Evolutionary conservation across 2,888 invertebrate genomes (phyloP).

Genomic region (Globia sparganii): DNA sequence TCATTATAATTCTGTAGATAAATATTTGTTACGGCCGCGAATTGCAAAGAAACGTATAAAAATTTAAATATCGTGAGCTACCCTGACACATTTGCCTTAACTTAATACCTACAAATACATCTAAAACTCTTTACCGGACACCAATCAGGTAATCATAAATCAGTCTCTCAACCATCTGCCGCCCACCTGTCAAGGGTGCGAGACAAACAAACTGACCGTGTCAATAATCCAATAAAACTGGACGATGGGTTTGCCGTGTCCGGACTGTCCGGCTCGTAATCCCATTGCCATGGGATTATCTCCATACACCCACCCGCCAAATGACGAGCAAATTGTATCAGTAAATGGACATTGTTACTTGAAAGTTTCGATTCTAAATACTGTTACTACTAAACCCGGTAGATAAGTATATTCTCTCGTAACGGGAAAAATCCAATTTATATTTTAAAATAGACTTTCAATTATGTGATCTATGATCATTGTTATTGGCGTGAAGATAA

Average conservation of each 20-base stretch:
- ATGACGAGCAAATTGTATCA: constrained; percentile 72
- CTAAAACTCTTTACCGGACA: constrained; percentile 10
- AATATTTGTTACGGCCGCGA: no score
- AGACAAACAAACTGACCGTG: constrained; percentile 71
- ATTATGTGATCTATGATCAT: constrained; percentile 1
- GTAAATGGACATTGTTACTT: constrained; percentile 34
- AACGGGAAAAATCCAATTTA: constrained; percentile 27
- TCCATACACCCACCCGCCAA: constrained; percentile 60
- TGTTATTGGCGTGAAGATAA: constrained; percentile 5
- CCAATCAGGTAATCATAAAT: constrained; percentile 67
- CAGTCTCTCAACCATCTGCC: constrained; percentile 68
- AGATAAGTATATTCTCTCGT: constrained; percentile 36
- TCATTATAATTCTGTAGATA: no score
- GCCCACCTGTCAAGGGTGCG: constrained; percentile 65
- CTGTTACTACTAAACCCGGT: constrained; percentile 20
- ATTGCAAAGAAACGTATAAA: neutral
- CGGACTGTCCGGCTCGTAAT: constrained; percentile 81
- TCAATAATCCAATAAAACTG: constrained; percentile 80
- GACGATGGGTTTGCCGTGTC: constrained; percentile 84
- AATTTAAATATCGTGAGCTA: neutral
- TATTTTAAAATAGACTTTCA: constrained; percentile 13
- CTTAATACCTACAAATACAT: neutral
- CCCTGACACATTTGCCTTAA: neutral
- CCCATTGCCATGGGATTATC: constrained; percentile 84
- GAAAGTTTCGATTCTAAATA: constrained; percentile 38